These are phyloP conservation scores for Chrysina gloriosa DNA, from an alignment of 2,888 invertebrate species.

Conservation along the genomic window DNA sequence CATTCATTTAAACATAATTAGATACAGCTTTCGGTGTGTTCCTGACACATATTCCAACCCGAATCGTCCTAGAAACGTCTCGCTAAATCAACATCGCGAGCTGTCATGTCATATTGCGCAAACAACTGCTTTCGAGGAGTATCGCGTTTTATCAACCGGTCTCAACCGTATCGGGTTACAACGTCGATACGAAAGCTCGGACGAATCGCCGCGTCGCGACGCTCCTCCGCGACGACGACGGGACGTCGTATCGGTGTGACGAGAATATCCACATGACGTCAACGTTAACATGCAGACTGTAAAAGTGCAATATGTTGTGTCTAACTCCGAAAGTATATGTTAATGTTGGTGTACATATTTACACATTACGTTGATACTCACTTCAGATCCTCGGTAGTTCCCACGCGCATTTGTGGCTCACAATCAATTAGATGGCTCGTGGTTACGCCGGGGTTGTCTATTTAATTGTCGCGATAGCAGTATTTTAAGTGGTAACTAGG, in stretches of 20 bases:
- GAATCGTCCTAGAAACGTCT: neutral
- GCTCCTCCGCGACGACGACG: neutral
- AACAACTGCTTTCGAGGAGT: conserved; percentile 6
- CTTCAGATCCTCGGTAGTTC: no score
- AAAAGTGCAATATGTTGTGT: neutral
- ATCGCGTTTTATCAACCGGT: neutral
- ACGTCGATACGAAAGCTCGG: neutral
- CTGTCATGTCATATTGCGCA: no score
- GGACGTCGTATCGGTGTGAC: neutral
- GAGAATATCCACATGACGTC: neutral
- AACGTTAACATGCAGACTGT: neutral
- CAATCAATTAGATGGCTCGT: neutral
- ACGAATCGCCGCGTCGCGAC: neutral
- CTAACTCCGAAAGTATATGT: neutral
- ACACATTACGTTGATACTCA: no score
- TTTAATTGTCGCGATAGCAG: neutral
- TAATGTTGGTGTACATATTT: neutral
- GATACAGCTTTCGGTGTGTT: conserved; percentile 1
- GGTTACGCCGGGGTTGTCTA: neutral
- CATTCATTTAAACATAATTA: neutral
- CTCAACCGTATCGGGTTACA: neutral
- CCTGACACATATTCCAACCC: neutral
- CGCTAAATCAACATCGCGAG: neutral
- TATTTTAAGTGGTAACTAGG: neutral
- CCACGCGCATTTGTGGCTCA: neutral